Conservation (phyloP, 1,140 invertebrate genomes). For the Lethocerus indicus region DNA sequence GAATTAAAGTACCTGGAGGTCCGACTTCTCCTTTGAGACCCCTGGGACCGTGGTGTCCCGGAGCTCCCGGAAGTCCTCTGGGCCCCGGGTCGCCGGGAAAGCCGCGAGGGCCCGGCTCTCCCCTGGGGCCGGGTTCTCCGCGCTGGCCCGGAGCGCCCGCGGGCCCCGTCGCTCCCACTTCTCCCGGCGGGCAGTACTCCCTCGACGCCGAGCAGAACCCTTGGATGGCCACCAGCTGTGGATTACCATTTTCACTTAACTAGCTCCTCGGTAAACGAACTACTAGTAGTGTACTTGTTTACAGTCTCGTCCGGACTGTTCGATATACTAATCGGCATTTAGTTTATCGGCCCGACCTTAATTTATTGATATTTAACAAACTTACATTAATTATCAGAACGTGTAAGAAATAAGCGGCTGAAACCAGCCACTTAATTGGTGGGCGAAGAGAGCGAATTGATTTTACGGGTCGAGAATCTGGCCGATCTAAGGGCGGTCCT, state of each 20-base stretch:
- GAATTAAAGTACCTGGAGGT: constrained; percentile 31
- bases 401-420: not conserved
- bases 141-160: constrained; percentile 38
- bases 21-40: constrained; percentile 39
- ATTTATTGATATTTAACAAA: not conserved
- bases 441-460: no score
- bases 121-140: constrained; percentile 24
- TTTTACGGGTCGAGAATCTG: no score
- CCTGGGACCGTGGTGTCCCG: constrained; percentile 36
- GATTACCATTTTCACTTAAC: not conserved
- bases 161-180: constrained; percentile 42
- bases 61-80: constrained; percentile 34
- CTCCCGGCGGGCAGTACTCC: constrained; percentile 63
- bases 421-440: not conserved
- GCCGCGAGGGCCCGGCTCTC: constrained; percentile 33
- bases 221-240: constrained; percentile 48
- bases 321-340: constrained; percentile 9
- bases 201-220: constrained; percentile 55
- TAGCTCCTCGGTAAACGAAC: no score
- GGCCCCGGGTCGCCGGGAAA: constrained; percentile 28
- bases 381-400: not conserved
- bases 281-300: no score
- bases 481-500: no score
- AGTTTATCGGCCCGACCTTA: not conserved
- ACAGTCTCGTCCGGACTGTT: no score